Evolutionary conservation across 2,797 vertebrate species (phyloP).

Genomic region (Eidolon dupreanum): DNA sequence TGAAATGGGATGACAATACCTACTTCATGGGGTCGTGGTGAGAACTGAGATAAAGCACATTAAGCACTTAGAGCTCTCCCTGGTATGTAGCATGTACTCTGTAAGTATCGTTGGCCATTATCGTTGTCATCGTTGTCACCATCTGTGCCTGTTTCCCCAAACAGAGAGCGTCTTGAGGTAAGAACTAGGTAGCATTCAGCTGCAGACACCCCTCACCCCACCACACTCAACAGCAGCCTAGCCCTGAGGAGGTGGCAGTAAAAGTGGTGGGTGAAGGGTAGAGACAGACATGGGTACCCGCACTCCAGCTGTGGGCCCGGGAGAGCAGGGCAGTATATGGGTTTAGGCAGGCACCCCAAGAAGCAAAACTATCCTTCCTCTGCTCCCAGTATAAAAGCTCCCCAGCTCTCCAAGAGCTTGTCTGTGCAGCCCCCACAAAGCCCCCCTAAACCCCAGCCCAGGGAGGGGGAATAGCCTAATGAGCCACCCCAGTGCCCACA

Average conservation of each 20-base stretch:
- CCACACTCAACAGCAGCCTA: not conserved
- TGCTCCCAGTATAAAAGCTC: not conserved
- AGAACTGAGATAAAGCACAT: not conserved
- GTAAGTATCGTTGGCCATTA: rapidly evolving
- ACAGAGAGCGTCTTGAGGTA: not conserved
- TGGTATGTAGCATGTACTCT: rapidly evolving
- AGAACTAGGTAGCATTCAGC: not conserved
- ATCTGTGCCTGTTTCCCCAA: not conserved
- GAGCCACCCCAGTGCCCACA: not conserved
- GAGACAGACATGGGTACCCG: not conserved
- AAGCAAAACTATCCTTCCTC: not conserved
- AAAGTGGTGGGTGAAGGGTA: rapidly evolving
- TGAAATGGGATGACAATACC: not conserved
- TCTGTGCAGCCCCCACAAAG: not conserved
- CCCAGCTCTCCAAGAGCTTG: not conserved
- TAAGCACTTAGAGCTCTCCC: rapidly evolving
- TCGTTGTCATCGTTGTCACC: rapidly evolving
- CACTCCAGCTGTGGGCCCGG: not conserved
- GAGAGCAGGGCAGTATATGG: too few species aligned
- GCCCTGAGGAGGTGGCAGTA: not conserved
- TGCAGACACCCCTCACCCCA: not conserved
- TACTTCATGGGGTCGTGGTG: rapidly evolving
- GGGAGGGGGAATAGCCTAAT: not conserved
- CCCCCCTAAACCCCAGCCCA: not conserved
- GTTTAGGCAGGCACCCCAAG: not conserved